Evolutionary conservation across 1,140 invertebrate genomes (phyloP).

Genomic region (Euura lappo): DNA sequence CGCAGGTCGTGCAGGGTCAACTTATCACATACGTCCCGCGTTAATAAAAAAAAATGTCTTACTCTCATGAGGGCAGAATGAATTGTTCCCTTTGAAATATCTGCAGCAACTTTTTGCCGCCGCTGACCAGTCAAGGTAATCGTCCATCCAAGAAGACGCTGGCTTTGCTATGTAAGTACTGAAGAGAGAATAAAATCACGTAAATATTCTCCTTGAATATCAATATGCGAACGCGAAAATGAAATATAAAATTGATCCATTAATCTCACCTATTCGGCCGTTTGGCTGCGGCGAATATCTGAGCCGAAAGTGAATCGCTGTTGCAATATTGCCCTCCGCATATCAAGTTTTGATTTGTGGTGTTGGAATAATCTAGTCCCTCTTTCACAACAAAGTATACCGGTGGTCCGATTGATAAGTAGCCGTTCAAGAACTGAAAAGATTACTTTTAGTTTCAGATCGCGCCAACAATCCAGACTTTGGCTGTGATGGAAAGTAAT

Average conservation of each 20-base stretch:
- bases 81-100: constrained; percentile 61
- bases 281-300: constrained; percentile 81
- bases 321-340: constrained; percentile 84
- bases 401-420: constrained; percentile 93
- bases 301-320: constrained; percentile 80
- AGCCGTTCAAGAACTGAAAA: constrained; percentile 76
- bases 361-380: constrained; percentile 79
- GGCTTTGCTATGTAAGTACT: constrained; percentile 87
- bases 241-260: background rate
- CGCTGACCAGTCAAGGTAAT: constrained; percentile 91
- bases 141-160: constrained; percentile 95
- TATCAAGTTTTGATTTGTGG: constrained; percentile 80
- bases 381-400: constrained; percentile 95
- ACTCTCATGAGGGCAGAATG: constrained; percentile 74
- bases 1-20: too few relatives aligned
- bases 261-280: constrained; percentile 65
- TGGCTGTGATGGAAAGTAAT: background rate
- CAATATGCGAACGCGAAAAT: constrained; percentile 6
- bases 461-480: too few relatives aligned
- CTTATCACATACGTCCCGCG: too few relatives aligned
- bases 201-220: too few relatives aligned
- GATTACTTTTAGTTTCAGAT: background rate
- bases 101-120: constrained; percentile 66
- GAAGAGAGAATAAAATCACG: constrained; percentile 26
- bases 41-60: constrained; percentile 25